A percentile compares a stretch with the other conserved stretches of the same genome.
Conservation (phyloP, 2,113 vertebrate genomes). For the Danionella cerebrum region DNA sequence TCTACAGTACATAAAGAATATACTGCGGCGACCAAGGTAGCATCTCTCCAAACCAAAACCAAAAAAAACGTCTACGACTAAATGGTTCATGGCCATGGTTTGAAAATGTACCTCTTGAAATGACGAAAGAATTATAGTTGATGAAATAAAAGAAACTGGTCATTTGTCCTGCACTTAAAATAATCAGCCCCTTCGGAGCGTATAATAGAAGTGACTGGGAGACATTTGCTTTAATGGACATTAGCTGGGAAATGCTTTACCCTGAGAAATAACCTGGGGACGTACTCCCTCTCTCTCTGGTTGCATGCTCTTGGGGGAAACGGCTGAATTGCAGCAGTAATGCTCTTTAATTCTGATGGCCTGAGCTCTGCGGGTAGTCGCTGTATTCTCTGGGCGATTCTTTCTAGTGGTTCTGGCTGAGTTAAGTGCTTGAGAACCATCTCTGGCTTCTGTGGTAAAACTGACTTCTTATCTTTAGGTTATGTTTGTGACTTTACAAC, state of each 20-base stretch:
- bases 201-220: background rate
- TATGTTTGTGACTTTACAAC: too few species aligned
- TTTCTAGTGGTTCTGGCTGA: conserved; percentile 59
- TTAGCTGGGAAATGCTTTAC: background rate
- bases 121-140: too few species aligned
- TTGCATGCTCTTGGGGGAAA: conserved; percentile 50
- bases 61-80: too few species aligned
- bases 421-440: conserved; percentile 59
- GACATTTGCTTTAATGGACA: conserved; percentile 11
- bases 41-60: too few species aligned
- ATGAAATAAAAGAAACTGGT: background rate
- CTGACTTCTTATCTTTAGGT: too few species aligned
- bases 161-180: background rate
- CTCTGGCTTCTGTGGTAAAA: background rate
- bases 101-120: background rate
- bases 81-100: background rate
- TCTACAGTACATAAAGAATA: too few species aligned
- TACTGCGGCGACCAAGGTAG: too few species aligned
- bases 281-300: background rate
- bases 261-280: background rate
- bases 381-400: conserved; percentile 62
- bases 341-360: conserved; percentile 65
- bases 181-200: background rate
- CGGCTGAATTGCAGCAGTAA: conserved; percentile 48
- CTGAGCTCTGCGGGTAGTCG: conserved; percentile 59